Percentiles rank a stretch among this genome's conserved stretches.
These are phyloP conservation scores for Epinotia demarniana DNA, from an alignment of 2,888 invertebrate species.

Conservation along the genomic window DNA sequence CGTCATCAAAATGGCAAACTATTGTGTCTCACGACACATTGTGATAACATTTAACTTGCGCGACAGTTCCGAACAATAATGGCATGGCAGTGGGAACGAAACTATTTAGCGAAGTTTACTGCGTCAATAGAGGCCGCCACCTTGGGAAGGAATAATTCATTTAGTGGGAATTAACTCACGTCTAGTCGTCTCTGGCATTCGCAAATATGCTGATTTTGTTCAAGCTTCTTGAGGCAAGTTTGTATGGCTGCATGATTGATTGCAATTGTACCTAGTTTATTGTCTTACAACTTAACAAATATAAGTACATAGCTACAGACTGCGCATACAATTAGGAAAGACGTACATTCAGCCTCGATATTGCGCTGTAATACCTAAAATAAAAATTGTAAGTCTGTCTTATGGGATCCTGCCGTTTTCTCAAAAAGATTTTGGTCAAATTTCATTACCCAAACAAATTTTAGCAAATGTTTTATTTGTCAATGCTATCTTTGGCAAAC, in stretches of 20 bases:
- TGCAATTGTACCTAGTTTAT: slow-evolving; percentile 19
- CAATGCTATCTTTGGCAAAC: no score
- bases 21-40: slow-evolving; percentile 65
- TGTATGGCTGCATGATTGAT: slow-evolving; percentile 28
- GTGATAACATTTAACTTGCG: slow-evolving; percentile 68
- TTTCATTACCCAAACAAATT: no score
- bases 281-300: background rate
- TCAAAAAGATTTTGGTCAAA: no score
- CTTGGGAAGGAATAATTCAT: slow-evolving; percentile 80
- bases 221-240: slow-evolving; percentile 52
- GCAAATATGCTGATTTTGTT: slow-evolving; percentile 53
- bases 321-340: background rate
- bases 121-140: slow-evolving; percentile 80
- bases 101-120: slow-evolving; percentile 82
- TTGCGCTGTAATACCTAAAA: no score
- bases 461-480: no score
- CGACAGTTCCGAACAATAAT: slow-evolving; percentile 80
- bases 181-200: slow-evolving; percentile 59
- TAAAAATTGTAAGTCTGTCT: no score
- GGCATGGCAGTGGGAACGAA: slow-evolving; percentile 79
- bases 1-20: slow-evolving; percentile 53
- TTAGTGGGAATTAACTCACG: slow-evolving; percentile 74
- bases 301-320: background rate
- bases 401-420: no score
- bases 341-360: background rate